Evolutionary conservation across 2,113 vertebrate species (phyloP).

Genomic region (Eublepharis macularius): DNA sequence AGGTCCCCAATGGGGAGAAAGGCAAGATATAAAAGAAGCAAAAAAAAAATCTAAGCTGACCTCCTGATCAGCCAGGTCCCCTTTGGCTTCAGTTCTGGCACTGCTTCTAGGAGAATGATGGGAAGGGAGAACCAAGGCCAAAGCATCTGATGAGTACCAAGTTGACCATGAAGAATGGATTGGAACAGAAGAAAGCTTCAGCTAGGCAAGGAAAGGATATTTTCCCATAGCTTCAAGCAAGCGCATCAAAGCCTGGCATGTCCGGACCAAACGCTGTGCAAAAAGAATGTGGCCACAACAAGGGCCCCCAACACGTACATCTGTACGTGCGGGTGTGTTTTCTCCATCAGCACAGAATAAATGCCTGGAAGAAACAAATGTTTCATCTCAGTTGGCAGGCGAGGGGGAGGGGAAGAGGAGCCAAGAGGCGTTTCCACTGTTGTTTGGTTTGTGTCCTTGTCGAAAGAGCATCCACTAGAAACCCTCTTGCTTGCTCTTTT

Average conservation of each 20-base stretch:
- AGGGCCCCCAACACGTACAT: neutral
- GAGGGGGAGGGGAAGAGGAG: neutral
- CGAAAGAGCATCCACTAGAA: no score
- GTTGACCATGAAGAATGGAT: conserved; percentile 85
- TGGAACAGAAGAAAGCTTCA: conserved; percentile 81
- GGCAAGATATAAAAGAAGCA: no score
- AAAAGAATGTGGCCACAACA: conserved; percentile 57
- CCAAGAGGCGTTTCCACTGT: neutral
- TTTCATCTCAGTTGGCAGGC: neutral
- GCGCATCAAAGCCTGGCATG: conserved; percentile 79
- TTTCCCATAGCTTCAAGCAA: conserved; percentile 77
- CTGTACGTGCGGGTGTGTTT: neutral
- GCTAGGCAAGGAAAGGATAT: conserved; percentile 81
- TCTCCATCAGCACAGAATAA: neutral
- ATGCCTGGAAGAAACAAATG: neutral
- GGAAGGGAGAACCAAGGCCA: neutral
- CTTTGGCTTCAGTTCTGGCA: no score
- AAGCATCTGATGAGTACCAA: conserved; percentile 30
- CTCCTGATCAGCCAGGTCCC: no score
- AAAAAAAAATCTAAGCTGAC: no score
- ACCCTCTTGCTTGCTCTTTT: neutral
- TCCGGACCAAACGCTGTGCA: conserved; percentile 64
- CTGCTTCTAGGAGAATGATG: neutral
- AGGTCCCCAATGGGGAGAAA: no score
- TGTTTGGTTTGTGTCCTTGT: neutral